phyloP scores from a whole-genome alignment of 2,888 invertebrate species.

The Papilio demoleus region DNA sequence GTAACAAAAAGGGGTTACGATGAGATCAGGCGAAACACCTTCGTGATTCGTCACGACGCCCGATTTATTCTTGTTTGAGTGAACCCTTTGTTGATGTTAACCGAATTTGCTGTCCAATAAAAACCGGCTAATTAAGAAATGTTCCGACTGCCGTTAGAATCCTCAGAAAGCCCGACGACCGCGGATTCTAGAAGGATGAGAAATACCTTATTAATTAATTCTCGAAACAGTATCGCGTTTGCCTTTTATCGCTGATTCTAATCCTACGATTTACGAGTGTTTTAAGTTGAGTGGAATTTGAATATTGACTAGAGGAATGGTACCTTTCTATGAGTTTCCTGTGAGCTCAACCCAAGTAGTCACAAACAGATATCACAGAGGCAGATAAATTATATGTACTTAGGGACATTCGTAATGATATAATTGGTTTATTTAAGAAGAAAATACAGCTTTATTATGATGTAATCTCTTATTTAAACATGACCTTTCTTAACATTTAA shows the following conservation, averaged over 20 bases:
- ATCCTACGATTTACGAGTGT: slow-evolving; percentile 40
- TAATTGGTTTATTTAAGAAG: no score
- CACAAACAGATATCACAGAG: no score
- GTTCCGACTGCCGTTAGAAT: slow-evolving; percentile 73
- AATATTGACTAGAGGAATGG: slow-evolving; percentile 9
- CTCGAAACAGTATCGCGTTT: slow-evolving; percentile 42
- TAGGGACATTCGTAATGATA: no score
- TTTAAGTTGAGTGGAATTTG: slow-evolving; percentile 35
- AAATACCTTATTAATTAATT: slow-evolving; percentile 52
- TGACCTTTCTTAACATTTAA: not conserved
- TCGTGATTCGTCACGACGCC: slow-evolving; percentile 80
- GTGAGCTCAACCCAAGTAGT: not conserved
- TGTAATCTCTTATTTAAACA: not conserved
- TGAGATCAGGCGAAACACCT: slow-evolving; percentile 76
- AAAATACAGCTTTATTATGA: not conserved
- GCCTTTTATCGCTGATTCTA: slow-evolving; percentile 39
- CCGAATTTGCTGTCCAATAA: slow-evolving; percentile 81
- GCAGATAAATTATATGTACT: no score
- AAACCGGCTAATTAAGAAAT: slow-evolving; percentile 81
- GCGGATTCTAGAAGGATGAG: slow-evolving; percentile 54
- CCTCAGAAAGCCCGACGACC: slow-evolving; percentile 66
- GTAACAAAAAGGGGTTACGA: slow-evolving; percentile 80
- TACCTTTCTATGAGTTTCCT: slow-evolving; percentile 23
- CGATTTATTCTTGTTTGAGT: slow-evolving; percentile 80
- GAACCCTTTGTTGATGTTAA: slow-evolving; percentile 79